A percentile compares a stretch with the other conserved stretches of the same genome.
Evolutionary conservation across 1,140 invertebrate species (phyloP).

Genomic region (Drosophila biarmipes): DNA sequence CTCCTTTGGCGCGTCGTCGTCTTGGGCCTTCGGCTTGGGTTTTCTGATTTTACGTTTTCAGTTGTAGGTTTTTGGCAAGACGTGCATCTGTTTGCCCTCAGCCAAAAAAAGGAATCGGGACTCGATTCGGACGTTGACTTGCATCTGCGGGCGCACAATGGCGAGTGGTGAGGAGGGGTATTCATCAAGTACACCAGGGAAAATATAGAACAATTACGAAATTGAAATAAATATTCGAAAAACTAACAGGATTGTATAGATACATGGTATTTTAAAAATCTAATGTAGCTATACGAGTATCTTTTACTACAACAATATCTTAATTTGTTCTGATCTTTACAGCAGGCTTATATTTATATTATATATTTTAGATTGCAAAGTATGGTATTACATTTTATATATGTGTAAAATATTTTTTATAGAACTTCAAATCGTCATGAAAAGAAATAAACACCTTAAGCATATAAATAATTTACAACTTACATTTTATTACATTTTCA

Average conservation of each 20-base stretch:
- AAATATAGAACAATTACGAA: not conserved
- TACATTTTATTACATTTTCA: not conserved
- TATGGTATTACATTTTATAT: too few species aligned
- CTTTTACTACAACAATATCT: too few species aligned
- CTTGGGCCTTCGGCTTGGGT: constrained; percentile 35
- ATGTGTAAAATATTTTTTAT: too few species aligned
- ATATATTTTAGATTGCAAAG: too few species aligned
- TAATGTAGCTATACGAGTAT: too few species aligned
- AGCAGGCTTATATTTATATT: too few species aligned
- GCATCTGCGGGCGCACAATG: constrained; percentile 77
- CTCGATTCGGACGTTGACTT: constrained; percentile 75
- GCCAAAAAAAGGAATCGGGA: constrained; percentile 15
- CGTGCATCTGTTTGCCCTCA: constrained; percentile 68
- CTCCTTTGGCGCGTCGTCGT: constrained; percentile 68
- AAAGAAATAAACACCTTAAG: too few species aligned
- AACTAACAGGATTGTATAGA: too few species aligned
- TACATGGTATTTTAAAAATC: too few species aligned
- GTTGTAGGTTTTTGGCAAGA: constrained; percentile 65
- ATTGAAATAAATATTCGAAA: not conserved
- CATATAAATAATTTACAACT: not conserved
- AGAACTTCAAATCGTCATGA: too few species aligned
- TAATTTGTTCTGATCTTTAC: too few species aligned
- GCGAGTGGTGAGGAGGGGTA: constrained; percentile 31
- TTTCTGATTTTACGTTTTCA: constrained; percentile 26
- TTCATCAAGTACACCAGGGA: constrained; percentile 11